phyloP scores from a whole-genome alignment of 2,797 vertebrate species.

The Phataginus tricuspis region DNA sequence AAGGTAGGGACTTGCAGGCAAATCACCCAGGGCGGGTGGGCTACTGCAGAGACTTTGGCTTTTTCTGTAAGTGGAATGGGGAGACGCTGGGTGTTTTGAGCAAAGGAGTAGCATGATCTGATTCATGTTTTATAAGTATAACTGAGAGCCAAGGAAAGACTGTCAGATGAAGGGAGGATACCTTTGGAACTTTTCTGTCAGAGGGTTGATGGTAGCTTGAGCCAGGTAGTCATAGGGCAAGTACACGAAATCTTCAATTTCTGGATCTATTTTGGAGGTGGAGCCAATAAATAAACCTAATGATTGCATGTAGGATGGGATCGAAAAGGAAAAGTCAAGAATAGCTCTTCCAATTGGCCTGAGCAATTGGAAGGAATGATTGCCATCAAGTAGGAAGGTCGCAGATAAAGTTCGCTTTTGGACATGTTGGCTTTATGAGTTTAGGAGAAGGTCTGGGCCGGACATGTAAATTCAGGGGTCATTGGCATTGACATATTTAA shows the following conservation, averaged over 20 bases:
- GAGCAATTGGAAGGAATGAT: background rate
- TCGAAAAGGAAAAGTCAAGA: background rate
- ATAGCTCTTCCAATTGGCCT: background rate
- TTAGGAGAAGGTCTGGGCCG: background rate
- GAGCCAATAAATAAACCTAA: background rate
- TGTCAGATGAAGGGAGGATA: background rate
- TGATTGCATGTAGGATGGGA: background rate
- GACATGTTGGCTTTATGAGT: background rate
- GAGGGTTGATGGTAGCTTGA: background rate
- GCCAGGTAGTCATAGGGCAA: background rate
- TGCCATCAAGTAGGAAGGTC: background rate
- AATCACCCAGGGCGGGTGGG: no score
- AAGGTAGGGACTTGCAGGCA: background rate
- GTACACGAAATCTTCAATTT: background rate
- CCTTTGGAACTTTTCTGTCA: background rate
- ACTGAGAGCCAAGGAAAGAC: background rate
- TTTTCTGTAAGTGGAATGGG: background rate
- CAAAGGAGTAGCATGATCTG: background rate
- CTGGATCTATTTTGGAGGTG: background rate
- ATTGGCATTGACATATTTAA: background rate
- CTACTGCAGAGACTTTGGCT: background rate
- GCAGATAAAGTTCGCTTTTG: background rate
- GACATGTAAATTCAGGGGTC: background rate
- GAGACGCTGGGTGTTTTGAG: background rate
- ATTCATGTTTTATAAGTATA: background rate